These are phyloP conservation scores for Linepithema humile DNA, from an alignment of 1,140 invertebrate genomes.

Conservation along the genomic window DNA sequence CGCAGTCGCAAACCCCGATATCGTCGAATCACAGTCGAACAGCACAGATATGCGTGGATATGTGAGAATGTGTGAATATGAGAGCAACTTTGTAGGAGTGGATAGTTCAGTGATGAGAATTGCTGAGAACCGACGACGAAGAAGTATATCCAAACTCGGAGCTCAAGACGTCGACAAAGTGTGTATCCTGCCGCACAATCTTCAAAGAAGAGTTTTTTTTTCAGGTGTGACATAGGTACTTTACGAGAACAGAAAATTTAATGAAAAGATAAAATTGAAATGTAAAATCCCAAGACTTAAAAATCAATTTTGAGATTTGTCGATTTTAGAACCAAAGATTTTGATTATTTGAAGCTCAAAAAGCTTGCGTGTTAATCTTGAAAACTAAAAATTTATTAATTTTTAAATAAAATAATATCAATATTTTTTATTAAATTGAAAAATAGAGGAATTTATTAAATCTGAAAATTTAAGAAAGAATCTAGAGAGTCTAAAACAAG, in stretches of 20 bases:
- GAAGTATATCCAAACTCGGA: background rate
- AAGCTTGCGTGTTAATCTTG: background rate
- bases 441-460: background rate
- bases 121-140: slow-evolving; percentile 27
- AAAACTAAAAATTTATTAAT: background rate
- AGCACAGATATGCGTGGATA: slow-evolving; percentile 1
- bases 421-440: background rate
- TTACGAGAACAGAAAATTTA: background rate
- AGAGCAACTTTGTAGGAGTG: background rate
- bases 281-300: background rate
- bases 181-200: background rate
- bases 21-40: slow-evolving; percentile 22
- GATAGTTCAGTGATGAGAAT: slow-evolving; percentile 7
- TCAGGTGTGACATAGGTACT: background rate
- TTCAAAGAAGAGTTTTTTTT: slow-evolving; percentile 14
- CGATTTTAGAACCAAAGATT: background rate
- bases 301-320: background rate
- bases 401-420: background rate
- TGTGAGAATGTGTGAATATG: slow-evolving; percentile 30
- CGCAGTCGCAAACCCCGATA: slow-evolving; percentile 39
- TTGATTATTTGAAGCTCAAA: background rate
- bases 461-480: background rate
- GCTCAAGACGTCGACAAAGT: background rate
- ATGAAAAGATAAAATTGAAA: background rate
- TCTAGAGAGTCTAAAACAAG: no score